Conservation (phyloP, 2,113 vertebrate species). For the Boulengeromyrus knoepffleri region DNA sequence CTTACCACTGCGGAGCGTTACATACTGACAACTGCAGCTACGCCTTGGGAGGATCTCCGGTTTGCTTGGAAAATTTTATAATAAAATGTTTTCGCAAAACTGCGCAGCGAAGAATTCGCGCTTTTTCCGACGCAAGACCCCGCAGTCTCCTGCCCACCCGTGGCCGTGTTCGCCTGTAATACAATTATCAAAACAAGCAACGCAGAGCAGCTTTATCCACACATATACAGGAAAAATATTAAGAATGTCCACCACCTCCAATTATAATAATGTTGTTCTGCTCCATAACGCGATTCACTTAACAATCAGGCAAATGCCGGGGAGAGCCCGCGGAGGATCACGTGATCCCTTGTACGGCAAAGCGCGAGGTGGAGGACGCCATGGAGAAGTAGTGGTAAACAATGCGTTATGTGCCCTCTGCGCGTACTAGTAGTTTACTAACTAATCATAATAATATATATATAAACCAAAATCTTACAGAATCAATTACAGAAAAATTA, state of each 20-base stretch:
- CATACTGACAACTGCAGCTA: not conserved
- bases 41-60: not conserved
- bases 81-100: constrained; percentile 12
- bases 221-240: not conserved
- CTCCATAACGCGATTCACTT: not conserved
- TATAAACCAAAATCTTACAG: not conserved
- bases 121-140: constrained; percentile 57
- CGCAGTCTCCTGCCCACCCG: constrained; percentile 16
- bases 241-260: not conserved
- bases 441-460: no score
- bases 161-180: not conserved
- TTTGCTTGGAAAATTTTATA: not conserved
- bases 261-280: not conserved
- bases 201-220: not conserved
- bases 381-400: not conserved
- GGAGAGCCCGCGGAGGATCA: not conserved
- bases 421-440: no score
- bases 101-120: constrained; percentile 56
- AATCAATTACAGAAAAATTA: not conserved
- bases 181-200: not conserved
- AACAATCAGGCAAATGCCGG: constrained; percentile 3
- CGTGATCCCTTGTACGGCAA: constrained; percentile 3
- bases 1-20: constrained; percentile 18
- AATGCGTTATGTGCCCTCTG: no score
- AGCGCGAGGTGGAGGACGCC: not conserved